phyloP scores from a whole-genome alignment of 2,888 invertebrate species.

The Hedychridium roseum region DNA sequence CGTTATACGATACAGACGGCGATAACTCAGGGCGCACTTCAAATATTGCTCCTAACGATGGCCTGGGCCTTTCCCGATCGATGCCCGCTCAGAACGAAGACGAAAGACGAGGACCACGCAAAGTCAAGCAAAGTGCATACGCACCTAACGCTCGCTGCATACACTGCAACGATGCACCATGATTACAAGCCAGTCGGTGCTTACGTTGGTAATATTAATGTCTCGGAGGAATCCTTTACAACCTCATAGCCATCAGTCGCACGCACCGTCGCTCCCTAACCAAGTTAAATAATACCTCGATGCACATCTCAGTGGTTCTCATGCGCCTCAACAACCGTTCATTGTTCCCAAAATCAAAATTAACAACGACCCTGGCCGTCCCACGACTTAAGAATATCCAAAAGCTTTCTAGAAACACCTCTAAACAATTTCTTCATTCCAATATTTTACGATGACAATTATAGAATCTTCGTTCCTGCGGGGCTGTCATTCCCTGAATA shows the following conservation, averaged over 20 bases:
- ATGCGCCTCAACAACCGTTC: no score
- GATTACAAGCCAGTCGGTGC: conserved; percentile 47
- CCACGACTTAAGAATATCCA: no score
- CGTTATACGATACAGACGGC: conserved; percentile 39
- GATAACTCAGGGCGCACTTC: conserved; percentile 33
- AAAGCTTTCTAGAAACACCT: no score
- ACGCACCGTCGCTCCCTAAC: conserved; percentile 54
- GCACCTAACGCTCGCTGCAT: conserved; percentile 16
- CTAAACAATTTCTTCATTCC: no score
- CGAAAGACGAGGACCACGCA: neutral
- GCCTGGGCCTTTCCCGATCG: conserved; percentile 32
- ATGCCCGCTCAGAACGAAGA: neutral
- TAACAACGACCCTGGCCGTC: no score
- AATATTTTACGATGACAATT: no score
- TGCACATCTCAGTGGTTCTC: conserved; percentile 47
- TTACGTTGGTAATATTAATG: conserved; percentile 55
- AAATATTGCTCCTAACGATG: conserved; percentile 33
- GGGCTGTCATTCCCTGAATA: no score
- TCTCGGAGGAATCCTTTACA: conserved; percentile 55
- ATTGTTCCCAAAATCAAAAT: no score
- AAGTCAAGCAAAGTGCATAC: neutral
- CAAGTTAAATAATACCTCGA: conserved; percentile 56
- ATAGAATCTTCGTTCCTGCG: no score
- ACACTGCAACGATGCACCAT: conserved; percentile 42
- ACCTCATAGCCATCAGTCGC: conserved; percentile 56